phyloP scores from a whole-genome alignment of 92 coral and sea anemone genomes.

The Pocillopora meandrina region DNA sequence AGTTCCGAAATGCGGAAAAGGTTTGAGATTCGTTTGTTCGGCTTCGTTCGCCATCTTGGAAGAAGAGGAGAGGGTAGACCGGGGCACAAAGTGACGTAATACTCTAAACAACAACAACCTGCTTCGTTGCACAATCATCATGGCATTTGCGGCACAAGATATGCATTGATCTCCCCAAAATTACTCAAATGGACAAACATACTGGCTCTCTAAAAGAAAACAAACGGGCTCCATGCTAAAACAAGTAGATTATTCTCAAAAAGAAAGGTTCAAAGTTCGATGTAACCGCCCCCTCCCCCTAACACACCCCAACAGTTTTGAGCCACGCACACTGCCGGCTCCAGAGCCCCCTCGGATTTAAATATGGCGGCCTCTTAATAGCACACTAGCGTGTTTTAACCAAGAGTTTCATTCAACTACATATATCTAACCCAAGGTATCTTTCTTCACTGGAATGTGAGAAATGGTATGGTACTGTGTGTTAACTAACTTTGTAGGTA shows the following conservation, averaged over 20 bases:
- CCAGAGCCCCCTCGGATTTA: not conserved
- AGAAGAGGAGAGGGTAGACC: constrained; percentile 8
- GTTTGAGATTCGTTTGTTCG: constrained; percentile 10
- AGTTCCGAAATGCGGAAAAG: constrained; percentile 92
- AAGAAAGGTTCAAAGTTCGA: not conserved
- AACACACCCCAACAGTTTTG: not conserved
- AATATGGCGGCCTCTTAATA: no score
- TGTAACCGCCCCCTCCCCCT: not conserved
- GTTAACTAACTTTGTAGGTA: no score
- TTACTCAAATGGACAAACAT: not conserved
- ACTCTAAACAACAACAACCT: not conserved
- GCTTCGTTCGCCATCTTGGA: constrained; percentile 41
- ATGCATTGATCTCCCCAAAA: no score
- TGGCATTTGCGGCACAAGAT: not conserved
- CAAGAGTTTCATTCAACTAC: no score
- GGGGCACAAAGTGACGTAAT: constrained; percentile 16
- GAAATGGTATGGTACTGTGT: no score
- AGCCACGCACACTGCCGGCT: not conserved
- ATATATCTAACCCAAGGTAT: no score
- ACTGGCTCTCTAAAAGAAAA: not conserved
- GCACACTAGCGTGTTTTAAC: no score
- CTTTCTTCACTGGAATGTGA: no score
- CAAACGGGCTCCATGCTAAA: not conserved
- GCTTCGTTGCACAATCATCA: not conserved
- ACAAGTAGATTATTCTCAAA: not conserved